Percentiles rank a stretch among this genome's conserved stretches.
These are phyloP conservation scores for Psilopsiagon aymara DNA, from an alignment of 2,113 vertebrate genomes.

Conservation along the genomic window DNA sequence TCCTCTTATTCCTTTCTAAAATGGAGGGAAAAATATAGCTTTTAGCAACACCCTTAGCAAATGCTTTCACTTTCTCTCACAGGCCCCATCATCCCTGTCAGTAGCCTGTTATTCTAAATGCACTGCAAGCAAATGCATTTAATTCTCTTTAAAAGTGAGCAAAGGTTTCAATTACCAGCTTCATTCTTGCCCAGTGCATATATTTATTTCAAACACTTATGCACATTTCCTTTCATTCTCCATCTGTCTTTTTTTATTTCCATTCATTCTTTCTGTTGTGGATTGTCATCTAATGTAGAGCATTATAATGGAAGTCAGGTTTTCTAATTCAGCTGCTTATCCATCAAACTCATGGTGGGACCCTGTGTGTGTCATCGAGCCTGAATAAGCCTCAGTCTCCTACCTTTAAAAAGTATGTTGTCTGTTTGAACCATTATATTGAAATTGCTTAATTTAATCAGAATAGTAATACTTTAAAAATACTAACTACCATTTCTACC, in stretches of 20 bases:
- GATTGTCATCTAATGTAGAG: not conserved
- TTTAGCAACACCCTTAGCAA: slow-evolving; percentile 35
- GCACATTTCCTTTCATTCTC: slow-evolving; percentile 15
- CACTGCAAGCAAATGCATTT: slow-evolving; percentile 15
- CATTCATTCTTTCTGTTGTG: slow-evolving; percentile 24
- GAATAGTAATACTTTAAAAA: not conserved
- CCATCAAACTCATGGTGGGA: not conserved
- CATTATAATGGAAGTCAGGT: not conserved
- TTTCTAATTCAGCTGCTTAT: not conserved
- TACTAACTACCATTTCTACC: not conserved
- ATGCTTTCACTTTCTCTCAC: slow-evolving; percentile 37
- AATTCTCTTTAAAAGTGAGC: slow-evolving; percentile 43
- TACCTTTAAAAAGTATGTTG: slow-evolving; percentile 6
- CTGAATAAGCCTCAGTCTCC: not conserved
- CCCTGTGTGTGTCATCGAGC: not conserved
- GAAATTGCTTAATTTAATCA: not conserved
- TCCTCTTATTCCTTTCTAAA: slow-evolving; percentile 15
- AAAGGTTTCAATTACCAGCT: slow-evolving; percentile 41
- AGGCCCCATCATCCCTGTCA: slow-evolving; percentile 18
- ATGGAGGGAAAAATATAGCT: slow-evolving; percentile 16
- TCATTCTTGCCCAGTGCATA: slow-evolving; percentile 28
- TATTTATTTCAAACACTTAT: slow-evolving; percentile 43
- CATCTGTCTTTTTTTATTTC: slow-evolving; percentile 49
- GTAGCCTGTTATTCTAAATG: slow-evolving; percentile 18
- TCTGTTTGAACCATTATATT: not conserved